Conservation (phyloP, 1,140 invertebrate species). For the Caenorhabditis remanei region DNA sequence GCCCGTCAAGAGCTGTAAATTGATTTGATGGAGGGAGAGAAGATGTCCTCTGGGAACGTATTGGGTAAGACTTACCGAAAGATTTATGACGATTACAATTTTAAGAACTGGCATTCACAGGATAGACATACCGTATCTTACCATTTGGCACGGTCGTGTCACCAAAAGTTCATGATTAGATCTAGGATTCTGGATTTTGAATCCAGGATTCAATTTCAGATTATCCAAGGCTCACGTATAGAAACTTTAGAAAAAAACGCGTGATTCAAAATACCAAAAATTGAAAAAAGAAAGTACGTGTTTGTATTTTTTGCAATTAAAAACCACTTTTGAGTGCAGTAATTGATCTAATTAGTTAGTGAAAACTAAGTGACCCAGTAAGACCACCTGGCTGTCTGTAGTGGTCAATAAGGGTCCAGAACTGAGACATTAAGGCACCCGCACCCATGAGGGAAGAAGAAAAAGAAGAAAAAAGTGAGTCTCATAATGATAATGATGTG, state of each 20-base stretch:
- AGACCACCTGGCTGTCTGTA: conserved; percentile 27
- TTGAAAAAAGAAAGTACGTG: background rate
- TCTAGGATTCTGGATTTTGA: no score
- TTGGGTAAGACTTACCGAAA: no score
- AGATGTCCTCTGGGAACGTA: background rate
- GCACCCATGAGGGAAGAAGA: background rate
- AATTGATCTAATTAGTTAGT: background rate
- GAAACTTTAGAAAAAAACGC: no score
- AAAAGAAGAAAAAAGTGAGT: background rate
- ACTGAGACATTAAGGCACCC: conserved; percentile 15
- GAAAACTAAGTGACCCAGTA: conserved; percentile 22
- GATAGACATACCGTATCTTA: no score
- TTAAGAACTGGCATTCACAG: no score
- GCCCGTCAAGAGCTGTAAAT: background rate
- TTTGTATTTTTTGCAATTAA: background rate
- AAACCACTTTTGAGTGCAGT: background rate
- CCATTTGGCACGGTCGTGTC: no score
- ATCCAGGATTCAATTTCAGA: no score
- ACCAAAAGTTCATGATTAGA: no score
- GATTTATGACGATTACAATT: no score
- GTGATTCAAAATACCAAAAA: background rate
- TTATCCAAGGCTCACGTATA: no score
- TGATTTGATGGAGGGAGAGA: background rate
- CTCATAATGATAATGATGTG: conserved; percentile 16
- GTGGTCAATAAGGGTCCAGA: background rate